These are phyloP conservation scores for Caranx melampygus DNA, from an alignment of 2,113 vertebrate genomes.

Conservation along the genomic window DNA sequence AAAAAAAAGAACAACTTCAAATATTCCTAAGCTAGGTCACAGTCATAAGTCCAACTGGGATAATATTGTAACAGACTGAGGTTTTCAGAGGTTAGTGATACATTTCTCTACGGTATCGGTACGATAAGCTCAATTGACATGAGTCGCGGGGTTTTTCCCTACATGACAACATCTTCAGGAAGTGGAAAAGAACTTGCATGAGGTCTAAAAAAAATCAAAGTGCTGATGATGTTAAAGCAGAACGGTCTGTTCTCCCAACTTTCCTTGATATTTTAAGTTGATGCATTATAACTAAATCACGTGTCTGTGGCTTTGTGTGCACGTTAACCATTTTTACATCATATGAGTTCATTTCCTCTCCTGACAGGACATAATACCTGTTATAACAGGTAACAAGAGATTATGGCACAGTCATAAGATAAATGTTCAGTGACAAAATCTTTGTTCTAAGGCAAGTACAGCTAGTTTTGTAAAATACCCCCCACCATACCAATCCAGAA, in stretches of 20 bases:
- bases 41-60: conserved; percentile 69
- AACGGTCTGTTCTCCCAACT: conserved; percentile 1
- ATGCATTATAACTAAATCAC: conserved; percentile 8
- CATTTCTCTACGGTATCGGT: conserved; percentile 67
- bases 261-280: not conserved
- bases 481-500: conserved; percentile 16
- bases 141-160: conserved; percentile 65
- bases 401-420: conserved; percentile 85
- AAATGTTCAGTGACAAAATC: conserved; percentile 81
- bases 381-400: conserved; percentile 82
- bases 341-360: conserved; percentile 52
- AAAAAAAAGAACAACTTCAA: conserved; percentile 62
- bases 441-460: conserved; percentile 82
- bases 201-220: conserved; percentile 46
- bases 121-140: conserved; percentile 67
- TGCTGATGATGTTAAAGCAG: conserved; percentile 39
- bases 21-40: conserved; percentile 74
- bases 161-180: conserved; percentile 58
- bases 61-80: conserved; percentile 73
- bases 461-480: conserved; percentile 65
- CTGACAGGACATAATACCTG: conserved; percentile 76
- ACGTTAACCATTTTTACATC: conserved; percentile 32
- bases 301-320: conserved; percentile 10
- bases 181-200: conserved; percentile 54
- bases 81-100: conserved; percentile 75